Evolutionary conservation across 2,888 invertebrate species (phyloP).

Genomic region (Trichogramma dendrolimi): DNA sequence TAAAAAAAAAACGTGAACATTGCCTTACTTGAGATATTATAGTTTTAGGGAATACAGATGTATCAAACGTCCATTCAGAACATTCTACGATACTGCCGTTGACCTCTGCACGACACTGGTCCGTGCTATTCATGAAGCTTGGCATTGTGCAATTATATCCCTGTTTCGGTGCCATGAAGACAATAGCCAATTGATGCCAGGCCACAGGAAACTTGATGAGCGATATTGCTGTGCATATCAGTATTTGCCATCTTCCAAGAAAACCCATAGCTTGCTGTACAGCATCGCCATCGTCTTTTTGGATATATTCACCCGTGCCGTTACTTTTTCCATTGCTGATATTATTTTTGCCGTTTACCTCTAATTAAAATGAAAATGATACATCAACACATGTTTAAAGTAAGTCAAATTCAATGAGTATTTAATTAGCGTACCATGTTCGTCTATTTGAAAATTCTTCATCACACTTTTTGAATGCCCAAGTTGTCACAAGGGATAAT

Average conservation of each 20-base stretch:
- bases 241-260: constrained; percentile 72
- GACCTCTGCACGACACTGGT: constrained; percentile 44
- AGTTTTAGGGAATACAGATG: constrained; percentile 65
- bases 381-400: no score
- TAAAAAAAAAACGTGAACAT: background rate
- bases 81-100: constrained; percentile 57
- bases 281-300: constrained; percentile 55
- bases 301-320: background rate
- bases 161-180: constrained; percentile 70
- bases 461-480: constrained; percentile 39
- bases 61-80: constrained; percentile 60
- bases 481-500: no score
- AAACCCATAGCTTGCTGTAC: constrained; percentile 68
- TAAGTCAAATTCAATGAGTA: background rate
- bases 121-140: constrained; percentile 37
- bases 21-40: constrained; percentile 59
- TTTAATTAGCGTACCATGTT: constrained; percentile 39
- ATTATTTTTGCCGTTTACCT: constrained; percentile 40
- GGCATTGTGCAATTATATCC: constrained; percentile 57
- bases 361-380: constrained; percentile 14
- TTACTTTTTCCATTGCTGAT: constrained; percentile 30
- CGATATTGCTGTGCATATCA: constrained; percentile 66
- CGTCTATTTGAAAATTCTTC: constrained; percentile 45
- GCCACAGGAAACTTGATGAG: constrained; percentile 74
- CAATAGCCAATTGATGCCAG: constrained; percentile 76